Base-by-base conservation (phyloP, 53 echinoderm and acorn worm species). In the Paracentrotus lividus region DNA sequence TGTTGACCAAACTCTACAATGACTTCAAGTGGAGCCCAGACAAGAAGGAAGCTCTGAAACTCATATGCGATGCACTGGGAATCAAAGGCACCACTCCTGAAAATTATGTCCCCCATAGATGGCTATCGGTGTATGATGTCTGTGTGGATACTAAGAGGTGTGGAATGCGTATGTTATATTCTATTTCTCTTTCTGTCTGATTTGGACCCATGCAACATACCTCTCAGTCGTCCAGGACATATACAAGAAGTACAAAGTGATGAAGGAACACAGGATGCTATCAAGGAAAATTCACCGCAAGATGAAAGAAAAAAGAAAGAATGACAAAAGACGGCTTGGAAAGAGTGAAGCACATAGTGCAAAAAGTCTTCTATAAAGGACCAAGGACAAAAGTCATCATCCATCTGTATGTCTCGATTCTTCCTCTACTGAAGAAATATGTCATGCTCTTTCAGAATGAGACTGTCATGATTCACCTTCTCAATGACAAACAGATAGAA, bases 351-450 rank as follows among this genome's bases (percentile, higher is more conserved):
- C n/a, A 75, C 75, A 75, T 75, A 36, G 42, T 75, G 75, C 75
- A 75, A 20, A 75, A 75, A 75, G 16, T 75, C 75, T 75, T 75
- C 40, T 42, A 75, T 42, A 75, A 38, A 75, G 42, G 29, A 20
- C 55, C 86, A 9, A 95, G 88, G 51, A 94, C 94, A 58, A 90
- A 81, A 29, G 54, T 93, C 55, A 34, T 90, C 49, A 65, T 96
- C 33, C 67, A 94, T 56, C 0, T 96, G 21, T 93, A 84, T 90
- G 13, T 5, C 2, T 89, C 93, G 3, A 75, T 94, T 15, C 88
- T 96, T 16, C 93, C 96, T 21, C 33, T 94, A 16, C 91, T 94
- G 67, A 96, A 96, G 61, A 90, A 51, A 45, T 94, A 96, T 94
- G 94, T 94, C 16, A 43, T 95, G 85, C 85, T 94, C 40, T 96